Percentiles rank a stretch among this genome's conserved stretches.
Evolutionary conservation across 2,888 invertebrate genomes (phyloP).

Genomic region (Gerris lacustris): DNA sequence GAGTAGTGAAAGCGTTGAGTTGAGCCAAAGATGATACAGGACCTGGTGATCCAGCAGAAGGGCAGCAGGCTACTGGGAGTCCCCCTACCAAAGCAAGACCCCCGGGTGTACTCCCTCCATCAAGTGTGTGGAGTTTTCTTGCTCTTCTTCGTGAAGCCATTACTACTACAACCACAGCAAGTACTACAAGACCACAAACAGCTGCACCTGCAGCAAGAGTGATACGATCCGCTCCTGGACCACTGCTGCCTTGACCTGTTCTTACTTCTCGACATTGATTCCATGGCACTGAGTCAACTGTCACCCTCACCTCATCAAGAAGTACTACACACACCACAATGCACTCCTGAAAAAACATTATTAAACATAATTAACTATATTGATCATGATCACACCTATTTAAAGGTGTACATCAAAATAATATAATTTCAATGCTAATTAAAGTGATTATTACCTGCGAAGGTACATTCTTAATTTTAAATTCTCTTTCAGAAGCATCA

Average conservation of each 20-base stretch:
- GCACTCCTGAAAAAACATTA: conserved; percentile 55
- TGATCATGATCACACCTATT: too few relatives aligned
- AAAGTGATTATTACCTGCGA: conserved; percentile 50
- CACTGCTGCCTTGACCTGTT: conserved; percentile 49
- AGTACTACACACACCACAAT: conserved; percentile 88
- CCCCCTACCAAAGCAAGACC: conserved; percentile 43
- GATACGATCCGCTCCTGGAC: conserved; percentile 86
- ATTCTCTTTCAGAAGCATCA: conserved; percentile 78
- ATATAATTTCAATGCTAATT: background rate
- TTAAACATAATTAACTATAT: background rate
- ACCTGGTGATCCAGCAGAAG: conserved; percentile 68
- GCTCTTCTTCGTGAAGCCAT: conserved; percentile 71
- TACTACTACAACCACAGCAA: conserved; percentile 79
- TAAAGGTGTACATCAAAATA: too few relatives aligned
- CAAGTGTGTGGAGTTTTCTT: conserved; percentile 55
- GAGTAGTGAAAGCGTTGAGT: conserved; percentile 69
- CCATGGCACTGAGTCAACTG: conserved; percentile 73
- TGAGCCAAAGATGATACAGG: conserved; percentile 72
- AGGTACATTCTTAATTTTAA: conserved; percentile 85
- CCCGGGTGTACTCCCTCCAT: conserved; percentile 44
- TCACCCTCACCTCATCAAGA: conserved; percentile 74
- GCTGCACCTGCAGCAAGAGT: conserved; percentile 87
- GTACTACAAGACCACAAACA: conserved; percentile 81
- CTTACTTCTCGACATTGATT: conserved; percentile 80
- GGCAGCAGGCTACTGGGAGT: conserved; percentile 69